These are phyloP conservation scores for Carpatolechia fugitivella DNA, from an alignment of 2,888 invertebrate species.

Conservation along the genomic window DNA sequence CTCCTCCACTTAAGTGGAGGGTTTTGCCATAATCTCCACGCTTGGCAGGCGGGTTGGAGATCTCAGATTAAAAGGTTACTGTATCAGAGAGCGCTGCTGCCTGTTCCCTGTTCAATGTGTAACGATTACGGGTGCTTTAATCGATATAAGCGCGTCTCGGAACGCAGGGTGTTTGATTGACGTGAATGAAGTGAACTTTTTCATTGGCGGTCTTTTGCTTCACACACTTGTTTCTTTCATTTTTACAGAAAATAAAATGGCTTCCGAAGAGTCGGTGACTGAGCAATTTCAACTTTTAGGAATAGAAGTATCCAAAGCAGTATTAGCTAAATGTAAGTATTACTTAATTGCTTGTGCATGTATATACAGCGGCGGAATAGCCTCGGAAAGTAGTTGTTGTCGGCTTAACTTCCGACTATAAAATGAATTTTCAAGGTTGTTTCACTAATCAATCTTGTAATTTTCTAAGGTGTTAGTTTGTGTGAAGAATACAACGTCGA, in stretches of 20 bases:
- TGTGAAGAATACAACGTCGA: constrained; percentile 81
- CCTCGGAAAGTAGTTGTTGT: neutral
- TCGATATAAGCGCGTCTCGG: too few relatives aligned
- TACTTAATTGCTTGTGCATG: neutral
- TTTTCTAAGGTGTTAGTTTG: constrained; percentile 80
- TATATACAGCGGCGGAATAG: neutral
- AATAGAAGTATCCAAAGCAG: constrained; percentile 73
- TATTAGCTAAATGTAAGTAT: constrained; percentile 79
- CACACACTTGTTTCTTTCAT: constrained; percentile 38
- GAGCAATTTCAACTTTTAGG: constrained; percentile 83
- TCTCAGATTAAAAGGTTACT: too few relatives aligned
- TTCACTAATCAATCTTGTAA: constrained; percentile 40
- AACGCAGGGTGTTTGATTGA: too few relatives aligned
- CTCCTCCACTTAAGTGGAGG: too few relatives aligned
- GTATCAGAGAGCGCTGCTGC: too few relatives aligned
- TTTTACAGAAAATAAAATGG: constrained; percentile 68
- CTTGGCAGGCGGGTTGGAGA: too few relatives aligned
- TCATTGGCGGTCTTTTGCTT: constrained; percentile 51
- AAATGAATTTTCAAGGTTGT: constrained; percentile 74
- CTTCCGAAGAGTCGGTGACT: constrained; percentile 77
- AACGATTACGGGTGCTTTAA: too few relatives aligned
- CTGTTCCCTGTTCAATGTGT: too few relatives aligned
- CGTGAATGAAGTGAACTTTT: constrained; percentile 22
- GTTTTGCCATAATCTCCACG: too few relatives aligned
- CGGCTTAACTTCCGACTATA: constrained; percentile 13